A percentile compares a stretch with the other conserved stretches of the same genome.
Conservation (phyloP, 2,888 invertebrate genomes). For the Sepiola atlantica region DNA sequence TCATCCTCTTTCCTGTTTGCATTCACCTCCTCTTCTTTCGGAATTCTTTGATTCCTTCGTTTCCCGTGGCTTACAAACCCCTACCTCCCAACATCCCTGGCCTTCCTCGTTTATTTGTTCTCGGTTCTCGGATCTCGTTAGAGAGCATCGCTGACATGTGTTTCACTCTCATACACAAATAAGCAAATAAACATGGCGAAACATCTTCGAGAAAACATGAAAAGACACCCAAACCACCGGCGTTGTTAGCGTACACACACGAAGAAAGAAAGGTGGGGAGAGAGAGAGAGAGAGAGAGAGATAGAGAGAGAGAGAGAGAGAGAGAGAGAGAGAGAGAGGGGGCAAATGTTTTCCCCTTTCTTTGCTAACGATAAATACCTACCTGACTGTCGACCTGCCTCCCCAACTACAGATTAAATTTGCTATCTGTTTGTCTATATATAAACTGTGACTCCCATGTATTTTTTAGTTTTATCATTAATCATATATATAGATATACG, state of each 20-base stretch:
- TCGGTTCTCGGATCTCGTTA: background rate
- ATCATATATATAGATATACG: too few relatives aligned
- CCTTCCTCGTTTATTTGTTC: background rate
- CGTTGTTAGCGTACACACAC: background rate
- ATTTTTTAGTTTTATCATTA: too few relatives aligned
- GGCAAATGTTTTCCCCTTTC: background rate
- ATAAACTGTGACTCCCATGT: too few relatives aligned
- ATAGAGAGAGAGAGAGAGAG: background rate
- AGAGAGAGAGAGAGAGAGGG: background rate
- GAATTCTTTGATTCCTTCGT: too few relatives aligned
- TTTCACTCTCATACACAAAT: background rate
- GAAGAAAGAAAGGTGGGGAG: background rate
- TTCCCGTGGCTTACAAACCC: too few relatives aligned
- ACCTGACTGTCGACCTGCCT: too few relatives aligned
- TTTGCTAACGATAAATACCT: too few relatives aligned
- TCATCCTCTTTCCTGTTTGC: too few relatives aligned
- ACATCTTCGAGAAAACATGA: background rate
- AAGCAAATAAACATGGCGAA: slow-evolving; percentile 19
- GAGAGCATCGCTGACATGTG: background rate
- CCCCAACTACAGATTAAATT: too few relatives aligned
- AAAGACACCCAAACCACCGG: background rate
- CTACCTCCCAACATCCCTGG: too few relatives aligned
- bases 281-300: background rate
- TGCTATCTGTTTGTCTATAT: too few relatives aligned
- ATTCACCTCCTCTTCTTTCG: too few relatives aligned